phyloP scores from a whole-genome alignment of 2,113 vertebrate genomes.

The Pholis gunnellus region DNA sequence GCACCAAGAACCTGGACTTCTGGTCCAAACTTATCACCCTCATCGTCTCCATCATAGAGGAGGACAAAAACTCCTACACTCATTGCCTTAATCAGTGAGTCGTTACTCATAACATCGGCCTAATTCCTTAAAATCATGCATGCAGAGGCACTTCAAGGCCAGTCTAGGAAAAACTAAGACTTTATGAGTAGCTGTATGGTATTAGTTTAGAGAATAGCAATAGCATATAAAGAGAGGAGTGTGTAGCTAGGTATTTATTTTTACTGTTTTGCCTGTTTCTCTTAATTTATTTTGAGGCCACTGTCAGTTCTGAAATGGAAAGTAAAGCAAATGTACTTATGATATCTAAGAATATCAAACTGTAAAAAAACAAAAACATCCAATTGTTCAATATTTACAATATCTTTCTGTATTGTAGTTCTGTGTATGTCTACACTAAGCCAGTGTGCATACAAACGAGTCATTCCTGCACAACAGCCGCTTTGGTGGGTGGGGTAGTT shows the following conservation, averaged over 20 bases:
- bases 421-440: no score
- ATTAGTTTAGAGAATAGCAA: not conserved
- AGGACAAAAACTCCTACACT: conserved; percentile 98
- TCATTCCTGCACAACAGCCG: conserved; percentile 1
- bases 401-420: no score
- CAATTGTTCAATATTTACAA: no score
- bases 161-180: not conserved
- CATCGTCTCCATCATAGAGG: conserved; percentile 98
- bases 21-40: conserved; percentile 99
- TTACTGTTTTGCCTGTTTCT: not conserved
- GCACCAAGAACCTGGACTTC: conserved; percentile 97
- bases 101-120: not conserved
- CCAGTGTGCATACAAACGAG: conserved; percentile 6
- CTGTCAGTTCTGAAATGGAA: no score
- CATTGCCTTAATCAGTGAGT: conserved; percentile 98
- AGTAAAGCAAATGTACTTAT: no score
- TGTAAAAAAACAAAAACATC: no score
- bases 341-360: no score
- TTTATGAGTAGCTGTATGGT: not conserved
- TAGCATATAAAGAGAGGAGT: not conserved
- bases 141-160: not conserved
- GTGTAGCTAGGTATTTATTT: not conserved
- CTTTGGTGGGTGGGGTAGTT: not conserved
- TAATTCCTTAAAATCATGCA: not conserved
- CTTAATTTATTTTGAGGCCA: no score